Conservation (phyloP, 2,888 invertebrate species). For the Microctonus hyperodae region DNA sequence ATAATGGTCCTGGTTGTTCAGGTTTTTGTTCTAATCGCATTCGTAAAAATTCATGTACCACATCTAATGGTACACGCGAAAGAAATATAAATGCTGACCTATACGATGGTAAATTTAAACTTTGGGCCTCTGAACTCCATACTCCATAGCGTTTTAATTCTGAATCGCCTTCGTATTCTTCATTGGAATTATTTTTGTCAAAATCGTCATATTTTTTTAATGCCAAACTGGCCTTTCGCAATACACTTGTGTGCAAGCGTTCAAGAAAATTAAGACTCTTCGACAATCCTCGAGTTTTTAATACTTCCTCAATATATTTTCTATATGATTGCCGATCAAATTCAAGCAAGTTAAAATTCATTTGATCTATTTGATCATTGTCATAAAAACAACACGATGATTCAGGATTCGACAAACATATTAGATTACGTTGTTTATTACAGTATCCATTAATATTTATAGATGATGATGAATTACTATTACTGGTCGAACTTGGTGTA, state of each 20-base stretch:
- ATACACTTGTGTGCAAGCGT: constrained; percentile 72
- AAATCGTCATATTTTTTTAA: constrained; percentile 67
- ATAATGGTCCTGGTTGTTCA: constrained; percentile 83
- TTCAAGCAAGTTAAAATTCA: constrained; percentile 54
- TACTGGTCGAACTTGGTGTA: neutral
- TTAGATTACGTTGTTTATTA: constrained; percentile 18
- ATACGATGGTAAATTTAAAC: constrained; percentile 86
- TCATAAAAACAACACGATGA: constrained; percentile 46
- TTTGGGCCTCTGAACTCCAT: constrained; percentile 78
- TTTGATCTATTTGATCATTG: constrained; percentile 45
- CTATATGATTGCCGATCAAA: constrained; percentile 64
- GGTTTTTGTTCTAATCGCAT: constrained; percentile 86
- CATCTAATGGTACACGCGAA: constrained; percentile 84
- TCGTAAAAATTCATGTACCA: constrained; percentile 90
- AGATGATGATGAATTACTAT: neutral
- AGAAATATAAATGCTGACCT: constrained; percentile 85
- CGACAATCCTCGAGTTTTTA: constrained; percentile 86
- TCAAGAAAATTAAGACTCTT: constrained; percentile 83
- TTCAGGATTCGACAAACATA: constrained; percentile 51
- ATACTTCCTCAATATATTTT: constrained; percentile 84
- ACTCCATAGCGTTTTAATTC: constrained; percentile 74
- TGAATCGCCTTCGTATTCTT: constrained; percentile 63
- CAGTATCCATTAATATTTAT: neutral
- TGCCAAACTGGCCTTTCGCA: constrained; percentile 76
- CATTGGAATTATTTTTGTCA: constrained; percentile 43